phyloP scores from a whole-genome alignment of 2,797 vertebrate genomes.

The Pyrocephalus nanus region DNA sequence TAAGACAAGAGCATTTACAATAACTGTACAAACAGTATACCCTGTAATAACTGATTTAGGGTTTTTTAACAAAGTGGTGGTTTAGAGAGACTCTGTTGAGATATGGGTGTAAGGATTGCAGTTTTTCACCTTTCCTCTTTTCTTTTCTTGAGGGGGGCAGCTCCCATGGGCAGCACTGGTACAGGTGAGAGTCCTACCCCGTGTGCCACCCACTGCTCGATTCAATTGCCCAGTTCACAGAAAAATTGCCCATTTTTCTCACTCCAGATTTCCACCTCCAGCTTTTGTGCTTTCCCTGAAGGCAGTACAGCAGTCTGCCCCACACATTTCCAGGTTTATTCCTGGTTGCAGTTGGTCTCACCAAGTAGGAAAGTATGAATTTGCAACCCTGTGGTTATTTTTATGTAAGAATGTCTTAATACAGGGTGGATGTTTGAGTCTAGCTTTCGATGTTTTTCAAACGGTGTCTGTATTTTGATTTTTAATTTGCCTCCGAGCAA shows the following conservation, averaged over 20 bases:
- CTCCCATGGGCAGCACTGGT: not conserved
- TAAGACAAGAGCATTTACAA: not conserved
- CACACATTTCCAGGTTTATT: conserved; percentile 77
- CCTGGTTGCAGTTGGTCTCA: conserved; percentile 77
- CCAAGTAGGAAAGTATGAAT: conserved; percentile 81
- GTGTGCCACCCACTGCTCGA: not conserved
- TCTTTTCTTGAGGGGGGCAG: not conserved
- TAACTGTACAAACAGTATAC: not conserved
- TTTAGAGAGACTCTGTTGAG: conserved; percentile 67
- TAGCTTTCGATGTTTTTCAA: conserved; percentile 78
- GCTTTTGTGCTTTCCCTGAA: conserved; percentile 70
- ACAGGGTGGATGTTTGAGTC: conserved; percentile 77
- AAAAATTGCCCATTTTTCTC: not conserved
- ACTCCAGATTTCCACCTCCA: conserved; percentile 23
- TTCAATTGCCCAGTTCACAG: not conserved
- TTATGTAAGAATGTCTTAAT: conserved; percentile 80
- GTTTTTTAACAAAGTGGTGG: not conserved
- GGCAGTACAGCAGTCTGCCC: conserved; percentile 50
- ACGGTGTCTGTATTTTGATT: conserved; percentile 78
- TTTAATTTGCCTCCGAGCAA: conserved; percentile 78
- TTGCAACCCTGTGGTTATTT: conserved; percentile 78
- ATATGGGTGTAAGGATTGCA: conserved; percentile 63
- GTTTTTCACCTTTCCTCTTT: not conserved
- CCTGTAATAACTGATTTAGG: not conserved
- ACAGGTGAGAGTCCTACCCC: not conserved